Evolutionary conservation across 2,888 invertebrate species (phyloP).

Genomic region (Archips xylosteana): DNA sequence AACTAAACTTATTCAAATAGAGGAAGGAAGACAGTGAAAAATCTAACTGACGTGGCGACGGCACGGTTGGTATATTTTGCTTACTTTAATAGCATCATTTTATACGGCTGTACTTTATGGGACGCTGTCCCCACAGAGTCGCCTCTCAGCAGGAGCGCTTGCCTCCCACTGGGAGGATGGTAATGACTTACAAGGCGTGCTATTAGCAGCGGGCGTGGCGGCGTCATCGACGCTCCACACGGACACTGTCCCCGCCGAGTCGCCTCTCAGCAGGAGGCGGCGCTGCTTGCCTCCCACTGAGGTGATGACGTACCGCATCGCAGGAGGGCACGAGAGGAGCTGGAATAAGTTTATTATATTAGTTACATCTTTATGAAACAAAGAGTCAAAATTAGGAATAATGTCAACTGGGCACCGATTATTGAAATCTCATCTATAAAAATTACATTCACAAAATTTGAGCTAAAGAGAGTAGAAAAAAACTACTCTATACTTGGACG

Average conservation of each 20-base stretch:
- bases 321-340: conserved; percentile 96
- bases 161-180: conserved; percentile 73
- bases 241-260: conserved; percentile 95
- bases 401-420: too few species aligned
- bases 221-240: conserved; percentile 96
- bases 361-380: not conserved
- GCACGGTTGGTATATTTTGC: too few species aligned
- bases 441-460: too few species aligned
- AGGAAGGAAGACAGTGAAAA: too few species aligned
- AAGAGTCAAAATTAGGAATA: too few species aligned
- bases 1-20: too few species aligned
- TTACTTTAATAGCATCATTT: too few species aligned
- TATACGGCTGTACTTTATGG: too few species aligned
- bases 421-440: too few species aligned
- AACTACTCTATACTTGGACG: too few species aligned
- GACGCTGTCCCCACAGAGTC: conserved; percentile 96
- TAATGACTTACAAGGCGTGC: conserved; percentile 84
- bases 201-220: conserved; percentile 80
- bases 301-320: conserved; percentile 91
- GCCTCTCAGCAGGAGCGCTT: conserved; percentile 92
- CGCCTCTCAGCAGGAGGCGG: conserved; percentile 92
- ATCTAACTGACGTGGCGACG: too few species aligned
- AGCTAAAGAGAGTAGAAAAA: too few species aligned
- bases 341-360: conserved; percentile 58
- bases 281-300: conserved; percentile 88